phyloP scores from a whole-genome alignment of 2,888 invertebrate species.

The Scaptomyza polygonia region DNA sequence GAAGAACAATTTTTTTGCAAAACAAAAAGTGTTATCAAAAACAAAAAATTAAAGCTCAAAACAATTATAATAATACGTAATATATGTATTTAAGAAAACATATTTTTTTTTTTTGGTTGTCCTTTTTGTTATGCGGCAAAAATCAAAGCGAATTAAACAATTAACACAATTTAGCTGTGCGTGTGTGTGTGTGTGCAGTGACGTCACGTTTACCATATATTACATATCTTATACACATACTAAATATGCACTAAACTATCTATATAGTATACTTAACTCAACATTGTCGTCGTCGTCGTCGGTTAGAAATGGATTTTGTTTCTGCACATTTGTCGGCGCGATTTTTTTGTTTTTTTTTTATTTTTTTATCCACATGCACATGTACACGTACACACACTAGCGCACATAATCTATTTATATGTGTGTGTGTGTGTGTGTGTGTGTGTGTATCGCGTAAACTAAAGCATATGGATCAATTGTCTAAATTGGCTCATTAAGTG shows the following conservation, averaged over 20 bases:
- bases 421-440: constrained; percentile 32
- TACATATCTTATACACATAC: constrained; percentile 10
- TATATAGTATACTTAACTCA: constrained; percentile 31
- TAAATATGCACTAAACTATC: constrained; percentile 8
- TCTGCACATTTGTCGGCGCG: constrained; percentile 54
- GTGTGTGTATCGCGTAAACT: constrained; percentile 70
- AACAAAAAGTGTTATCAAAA: constrained; percentile 13
- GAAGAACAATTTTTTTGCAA: constrained; percentile 1
- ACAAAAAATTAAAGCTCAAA: constrained; percentile 2
- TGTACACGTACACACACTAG: constrained; percentile 15
- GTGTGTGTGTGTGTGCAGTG: constrained; percentile 46
- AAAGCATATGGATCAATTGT: constrained; percentile 77
- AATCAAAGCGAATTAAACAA: constrained; percentile 50
- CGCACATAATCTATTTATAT: constrained; percentile 46
- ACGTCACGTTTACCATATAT: constrained; percentile 50
- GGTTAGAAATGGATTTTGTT: constrained; percentile 49
- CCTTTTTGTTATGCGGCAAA: constrained; percentile 61
- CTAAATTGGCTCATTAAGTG: constrained; percentile 79
- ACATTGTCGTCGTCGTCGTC: constrained; percentile 45
- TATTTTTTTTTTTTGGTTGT: constrained; percentile 37
- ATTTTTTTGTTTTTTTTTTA: constrained; percentile 26
- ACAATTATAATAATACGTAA: not conserved
- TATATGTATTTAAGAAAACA: not conserved
- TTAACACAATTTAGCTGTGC: constrained; percentile 33
- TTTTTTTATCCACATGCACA: not conserved